Base-by-base conservation (phyloP, 2,797 vertebrate species). In the Mormyrops boulengeri region DNA sequence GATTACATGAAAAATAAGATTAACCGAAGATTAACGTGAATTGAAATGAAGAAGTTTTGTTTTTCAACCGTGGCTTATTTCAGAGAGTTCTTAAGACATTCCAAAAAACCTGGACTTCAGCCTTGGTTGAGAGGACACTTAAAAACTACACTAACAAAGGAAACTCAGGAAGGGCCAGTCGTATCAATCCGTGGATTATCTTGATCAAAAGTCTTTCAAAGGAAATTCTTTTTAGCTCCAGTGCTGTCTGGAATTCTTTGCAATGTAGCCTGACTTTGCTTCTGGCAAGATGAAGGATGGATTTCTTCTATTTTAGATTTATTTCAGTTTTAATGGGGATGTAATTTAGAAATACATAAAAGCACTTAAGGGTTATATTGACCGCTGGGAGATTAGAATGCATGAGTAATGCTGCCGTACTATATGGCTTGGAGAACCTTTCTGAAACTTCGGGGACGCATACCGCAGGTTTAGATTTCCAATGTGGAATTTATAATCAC, bases 341-440 rank as follows among this genome's bases (percentile, higher is more conserved):
- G n/a, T 52, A 53, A 53, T 85, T 50, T 85, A 53, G 50, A 26
- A 8, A 85, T 85, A n/a, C 50, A 50, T 85, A 60, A 52, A 60
- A 66, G 73, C 73, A 82, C 69, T 55, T 52, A 57, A 89, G 30
- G 80, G 47, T 34, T 89, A 85, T 50, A 85, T 60, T 22, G 34
- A 49, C 80, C 2, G 22, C 44, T 66, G 44, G 57, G 88, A 57
- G 26, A 87, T 89, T 89, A 41, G 34, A 87, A 89, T 73, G 30
- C 82, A 47, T 89, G 82, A 86, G 5, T 69, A 60, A 66, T 52
- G 17, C 57, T 62, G 57, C 55, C 47, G 62, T 86, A 30, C 19
- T 44, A 17, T 57, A 19, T 8, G 38, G 19, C 66, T 4, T 60
- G 2, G 60, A 57, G 34, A 87, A 87, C 7, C 50, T 55, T 55